phyloP scores from a whole-genome alignment of 2,113 vertebrate genomes.

The Microcebus jonahi region DNA sequence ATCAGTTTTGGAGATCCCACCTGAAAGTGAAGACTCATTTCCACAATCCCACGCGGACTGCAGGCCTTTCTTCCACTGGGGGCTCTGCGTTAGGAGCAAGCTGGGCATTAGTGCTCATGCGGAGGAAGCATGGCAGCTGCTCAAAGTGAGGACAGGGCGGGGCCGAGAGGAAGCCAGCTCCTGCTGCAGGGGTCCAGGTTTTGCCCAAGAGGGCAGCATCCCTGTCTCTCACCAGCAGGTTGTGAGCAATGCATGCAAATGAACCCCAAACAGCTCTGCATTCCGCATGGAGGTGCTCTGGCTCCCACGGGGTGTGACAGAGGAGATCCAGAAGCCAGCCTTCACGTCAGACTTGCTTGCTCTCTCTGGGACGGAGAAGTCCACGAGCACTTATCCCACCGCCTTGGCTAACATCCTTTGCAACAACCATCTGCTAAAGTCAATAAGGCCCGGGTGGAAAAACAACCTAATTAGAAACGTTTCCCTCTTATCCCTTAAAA shows the following conservation, averaged over 20 bases:
- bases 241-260: not conserved
- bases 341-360: not conserved
- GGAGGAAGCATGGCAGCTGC: not conserved
- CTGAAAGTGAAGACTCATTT: not conserved
- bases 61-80: not conserved
- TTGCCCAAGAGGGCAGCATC: not conserved
- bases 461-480: not conserved
- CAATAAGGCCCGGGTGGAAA: not conserved
- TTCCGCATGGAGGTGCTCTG: not conserved
- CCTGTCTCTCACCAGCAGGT: not conserved
- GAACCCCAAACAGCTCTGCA: too few species aligned
- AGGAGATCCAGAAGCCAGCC: not conserved
- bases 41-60: accelerated
- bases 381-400: not conserved
- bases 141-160: not conserved
- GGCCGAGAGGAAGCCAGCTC: not conserved
- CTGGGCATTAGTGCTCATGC: accelerated
- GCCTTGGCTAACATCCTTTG: not conserved
- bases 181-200: not conserved
- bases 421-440: not conserved
- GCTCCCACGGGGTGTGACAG: not conserved
- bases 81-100: not conserved
- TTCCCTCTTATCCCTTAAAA: not conserved
- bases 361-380: not conserved
- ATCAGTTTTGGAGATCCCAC: not conserved